Conservation (phyloP, 2,888 invertebrate species). For the Willowsia nigromaculata region DNA sequence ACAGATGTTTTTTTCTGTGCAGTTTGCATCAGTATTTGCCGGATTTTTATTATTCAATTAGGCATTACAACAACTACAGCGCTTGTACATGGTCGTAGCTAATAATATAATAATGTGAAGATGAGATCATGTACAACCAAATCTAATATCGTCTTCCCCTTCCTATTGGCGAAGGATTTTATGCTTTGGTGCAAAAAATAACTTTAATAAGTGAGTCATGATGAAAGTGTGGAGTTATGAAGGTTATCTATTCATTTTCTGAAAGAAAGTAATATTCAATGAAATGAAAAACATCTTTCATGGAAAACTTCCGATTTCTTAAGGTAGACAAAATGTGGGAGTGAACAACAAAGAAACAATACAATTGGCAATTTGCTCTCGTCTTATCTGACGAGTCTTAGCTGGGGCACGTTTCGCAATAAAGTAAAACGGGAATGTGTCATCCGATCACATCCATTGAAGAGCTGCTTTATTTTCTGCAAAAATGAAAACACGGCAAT, state of each 20-base stretch:
- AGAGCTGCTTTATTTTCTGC: background rate
- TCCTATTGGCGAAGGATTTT: background rate
- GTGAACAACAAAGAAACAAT: no score
- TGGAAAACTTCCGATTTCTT: background rate
- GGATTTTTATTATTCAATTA: conserved; percentile 45
- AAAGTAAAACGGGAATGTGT: conserved; percentile 8
- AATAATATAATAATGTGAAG: conserved; percentile 15
- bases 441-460: background rate
- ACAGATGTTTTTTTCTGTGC: conserved; percentile 46
- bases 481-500: conserved; percentile 6
- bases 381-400: conserved; percentile 30
- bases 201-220: conserved; percentile 19
- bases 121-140: conserved; percentile 29
- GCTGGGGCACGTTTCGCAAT: conserved; percentile 27
- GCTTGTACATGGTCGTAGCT: background rate
- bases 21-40: background rate
- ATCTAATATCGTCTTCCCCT: background rate
- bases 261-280: background rate
- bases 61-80: conserved; percentile 43
- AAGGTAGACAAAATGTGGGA: no score
- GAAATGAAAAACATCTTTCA: background rate
- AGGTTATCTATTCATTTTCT: background rate
- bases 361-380: background rate
- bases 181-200: background rate
- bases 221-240: background rate